Conservation (phyloP, 2,113 vertebrate species). For the Mesembrinibis cayennensis region DNA sequence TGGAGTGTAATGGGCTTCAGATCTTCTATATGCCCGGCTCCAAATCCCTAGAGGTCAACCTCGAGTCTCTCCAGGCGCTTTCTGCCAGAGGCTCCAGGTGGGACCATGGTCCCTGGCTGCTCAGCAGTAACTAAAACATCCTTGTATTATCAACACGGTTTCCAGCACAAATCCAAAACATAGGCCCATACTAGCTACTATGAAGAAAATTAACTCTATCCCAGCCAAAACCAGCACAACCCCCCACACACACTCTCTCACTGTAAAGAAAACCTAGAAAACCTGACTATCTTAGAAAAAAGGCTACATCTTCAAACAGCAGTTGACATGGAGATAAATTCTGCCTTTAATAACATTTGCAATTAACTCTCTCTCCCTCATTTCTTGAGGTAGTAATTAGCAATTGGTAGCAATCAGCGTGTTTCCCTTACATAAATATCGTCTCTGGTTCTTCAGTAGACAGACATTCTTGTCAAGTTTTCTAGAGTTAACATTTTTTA, state of each 20-base stretch:
- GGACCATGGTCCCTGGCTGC: too few species aligned
- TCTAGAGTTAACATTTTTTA: background rate
- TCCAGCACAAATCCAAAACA: too few species aligned
- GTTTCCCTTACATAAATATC: background rate
- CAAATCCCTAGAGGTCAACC: too few species aligned
- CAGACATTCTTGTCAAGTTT: background rate
- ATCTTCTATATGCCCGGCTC: too few species aligned
- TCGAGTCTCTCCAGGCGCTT: too few species aligned
- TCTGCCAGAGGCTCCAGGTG: too few species aligned
- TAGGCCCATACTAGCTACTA: too few species aligned
- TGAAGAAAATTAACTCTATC: too few species aligned
- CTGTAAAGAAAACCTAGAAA: background rate
- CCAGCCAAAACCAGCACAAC: too few species aligned
- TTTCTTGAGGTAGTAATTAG: background rate
- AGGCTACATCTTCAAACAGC: background rate
- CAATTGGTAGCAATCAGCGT: background rate
- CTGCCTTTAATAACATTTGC: background rate
- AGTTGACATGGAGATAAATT: background rate
- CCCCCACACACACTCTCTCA: background rate
- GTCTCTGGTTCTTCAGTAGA: background rate
- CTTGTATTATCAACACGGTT: too few species aligned
- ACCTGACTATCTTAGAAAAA: background rate
- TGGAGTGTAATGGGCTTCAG: too few species aligned
- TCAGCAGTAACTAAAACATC: too few species aligned
- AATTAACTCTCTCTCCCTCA: background rate